A percentile compares a stretch with the other conserved stretches of the same genome.
Evolutionary conservation across 2,888 invertebrate genomes (phyloP).

Genomic region (Drosophila antonietae): DNA sequence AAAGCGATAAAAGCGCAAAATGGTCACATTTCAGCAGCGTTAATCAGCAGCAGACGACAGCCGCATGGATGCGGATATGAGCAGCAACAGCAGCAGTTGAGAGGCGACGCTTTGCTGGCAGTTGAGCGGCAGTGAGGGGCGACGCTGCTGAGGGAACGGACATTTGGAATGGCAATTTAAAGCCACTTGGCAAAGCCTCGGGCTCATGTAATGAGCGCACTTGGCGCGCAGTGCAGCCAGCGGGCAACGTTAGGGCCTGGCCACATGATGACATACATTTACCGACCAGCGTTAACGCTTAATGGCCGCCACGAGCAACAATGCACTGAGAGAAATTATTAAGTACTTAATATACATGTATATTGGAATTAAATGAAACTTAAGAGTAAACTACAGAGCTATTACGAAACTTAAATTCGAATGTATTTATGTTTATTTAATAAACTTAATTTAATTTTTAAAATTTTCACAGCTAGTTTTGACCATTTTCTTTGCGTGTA

Average conservation of each 20-base stretch:
- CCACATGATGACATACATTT: slow-evolving; percentile 67
- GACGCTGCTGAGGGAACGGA: neutral
- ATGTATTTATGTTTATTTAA: no score
- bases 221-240: slow-evolving; percentile 37
- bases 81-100: slow-evolving; percentile 15
- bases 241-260: slow-evolving; percentile 5
- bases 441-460: neutral
- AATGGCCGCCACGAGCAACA: slow-evolving; percentile 31
- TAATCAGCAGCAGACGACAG: slow-evolving; percentile 67
- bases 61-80: slow-evolving; percentile 39
- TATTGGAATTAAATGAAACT: neutral
- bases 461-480: rapidly evolving
- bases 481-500: neutral
- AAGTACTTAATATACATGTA: neutral
- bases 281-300: slow-evolving; percentile 27
- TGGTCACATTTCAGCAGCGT: slow-evolving; percentile 67
- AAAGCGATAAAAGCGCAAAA: slow-evolving; percentile 74
- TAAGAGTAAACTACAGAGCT: neutral
- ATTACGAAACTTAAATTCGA: neutral
- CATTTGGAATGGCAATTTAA: slow-evolving; percentile 44
- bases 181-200: slow-evolving; percentile 58
- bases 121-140: neutral
- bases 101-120: neutral
- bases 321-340: slow-evolving; percentile 1
- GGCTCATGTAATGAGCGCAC: slow-evolving; percentile 65